Evolutionary conservation across 2,797 vertebrate genomes (phyloP).

Genomic region (Emydoidea blandingii): DNA sequence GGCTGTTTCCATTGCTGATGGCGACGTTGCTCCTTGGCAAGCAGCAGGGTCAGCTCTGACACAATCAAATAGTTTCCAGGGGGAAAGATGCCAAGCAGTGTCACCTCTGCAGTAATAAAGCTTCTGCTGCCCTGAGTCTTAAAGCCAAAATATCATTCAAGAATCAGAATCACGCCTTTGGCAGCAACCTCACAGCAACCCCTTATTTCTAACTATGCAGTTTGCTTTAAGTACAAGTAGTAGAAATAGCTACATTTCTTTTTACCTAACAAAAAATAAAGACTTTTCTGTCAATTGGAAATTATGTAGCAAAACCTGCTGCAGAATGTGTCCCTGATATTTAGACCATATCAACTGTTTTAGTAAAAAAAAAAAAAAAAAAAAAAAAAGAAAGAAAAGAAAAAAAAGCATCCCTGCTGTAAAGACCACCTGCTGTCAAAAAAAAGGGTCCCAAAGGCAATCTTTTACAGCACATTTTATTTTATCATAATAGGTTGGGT

Average conservation of each 20-base stretch:
- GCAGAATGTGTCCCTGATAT: background rate
- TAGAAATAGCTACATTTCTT: conserved; percentile 18
- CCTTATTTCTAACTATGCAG: background rate
- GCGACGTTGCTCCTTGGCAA: background rate
- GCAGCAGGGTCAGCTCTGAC: background rate
- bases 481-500: background rate
- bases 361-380: background rate
- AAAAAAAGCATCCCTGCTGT: background rate
- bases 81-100: background rate
- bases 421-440: conserved; percentile 34
- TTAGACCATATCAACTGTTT: background rate
- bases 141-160: background rate
- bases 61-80: background rate
- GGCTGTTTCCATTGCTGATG: background rate
- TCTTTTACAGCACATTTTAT: background rate
- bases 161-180: background rate
- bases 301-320: background rate
- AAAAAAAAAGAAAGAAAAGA: fast-evolving
- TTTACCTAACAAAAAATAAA: background rate
- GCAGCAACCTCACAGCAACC: background rate
- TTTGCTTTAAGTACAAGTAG: background rate
- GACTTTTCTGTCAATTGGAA: background rate
- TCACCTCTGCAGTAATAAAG: background rate
- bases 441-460: background rate
- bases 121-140: background rate